A percentile compares a stretch with the other conserved stretches of the same genome.
Evolutionary conservation across 2,797 vertebrate genomes (phyloP).

Genomic region (Hydrophis major): DNA sequence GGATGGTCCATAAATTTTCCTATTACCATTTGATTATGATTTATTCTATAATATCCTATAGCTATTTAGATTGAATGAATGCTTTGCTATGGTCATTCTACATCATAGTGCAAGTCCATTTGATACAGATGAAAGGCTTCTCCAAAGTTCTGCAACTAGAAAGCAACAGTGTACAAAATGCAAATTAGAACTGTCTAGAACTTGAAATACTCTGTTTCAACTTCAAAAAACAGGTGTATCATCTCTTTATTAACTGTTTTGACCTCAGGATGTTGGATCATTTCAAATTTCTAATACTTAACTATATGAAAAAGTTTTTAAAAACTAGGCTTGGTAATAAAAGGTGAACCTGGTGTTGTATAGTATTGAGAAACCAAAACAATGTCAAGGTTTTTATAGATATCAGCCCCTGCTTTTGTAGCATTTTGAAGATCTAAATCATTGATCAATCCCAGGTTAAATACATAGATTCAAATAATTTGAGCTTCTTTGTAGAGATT

Average conservation of each 20-base stretch:
- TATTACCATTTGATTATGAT: background rate
- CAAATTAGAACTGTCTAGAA: background rate
- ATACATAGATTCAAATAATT: background rate
- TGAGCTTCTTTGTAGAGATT: background rate
- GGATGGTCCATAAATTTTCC: background rate
- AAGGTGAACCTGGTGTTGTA: background rate
- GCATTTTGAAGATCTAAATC: background rate
- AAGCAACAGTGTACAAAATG: background rate
- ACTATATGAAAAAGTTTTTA: background rate
- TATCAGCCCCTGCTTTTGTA: background rate
- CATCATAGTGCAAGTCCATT: background rate
- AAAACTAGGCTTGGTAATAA: background rate
- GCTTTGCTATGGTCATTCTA: background rate
- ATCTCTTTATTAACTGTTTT: background rate
- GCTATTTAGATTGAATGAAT: background rate
- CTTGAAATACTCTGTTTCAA: background rate
- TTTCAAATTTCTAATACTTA: background rate
- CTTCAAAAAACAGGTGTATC: background rate
- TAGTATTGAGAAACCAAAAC: background rate
- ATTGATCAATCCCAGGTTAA: background rate
- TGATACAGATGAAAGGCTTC: background rate
- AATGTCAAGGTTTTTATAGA: background rate
- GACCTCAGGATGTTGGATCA: background rate
- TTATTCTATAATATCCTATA: background rate
- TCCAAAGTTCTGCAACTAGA: background rate